Evolutionary conservation across 2,888 invertebrate genomes (phyloP).

Genomic region (Syrphus vitripennis): DNA sequence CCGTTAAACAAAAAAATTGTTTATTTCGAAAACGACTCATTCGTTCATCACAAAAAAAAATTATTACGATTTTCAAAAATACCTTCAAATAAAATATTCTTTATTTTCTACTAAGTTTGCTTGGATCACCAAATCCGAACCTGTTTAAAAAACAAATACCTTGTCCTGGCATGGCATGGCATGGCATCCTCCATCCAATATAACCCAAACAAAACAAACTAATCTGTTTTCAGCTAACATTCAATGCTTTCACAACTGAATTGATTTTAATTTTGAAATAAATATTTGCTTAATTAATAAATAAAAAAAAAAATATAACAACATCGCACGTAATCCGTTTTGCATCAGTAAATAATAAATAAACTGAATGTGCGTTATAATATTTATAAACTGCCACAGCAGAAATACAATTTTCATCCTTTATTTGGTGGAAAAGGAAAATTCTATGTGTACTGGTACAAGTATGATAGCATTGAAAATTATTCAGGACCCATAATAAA

Average conservation of each 20-base stretch:
- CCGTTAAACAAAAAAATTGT: no score
- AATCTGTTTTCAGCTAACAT: slow-evolving; percentile 41
- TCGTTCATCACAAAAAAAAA: no score
- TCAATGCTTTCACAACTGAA: slow-evolving; percentile 25
- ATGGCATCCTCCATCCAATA: no score
- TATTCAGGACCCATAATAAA: background rate
- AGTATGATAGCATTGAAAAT: background rate
- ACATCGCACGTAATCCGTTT: slow-evolving; percentile 24
- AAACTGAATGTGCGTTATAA: background rate
- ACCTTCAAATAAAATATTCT: no score
- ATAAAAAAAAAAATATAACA: background rate
- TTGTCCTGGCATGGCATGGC: background rate
- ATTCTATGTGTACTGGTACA: background rate
- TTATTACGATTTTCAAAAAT: no score
- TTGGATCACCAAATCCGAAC: background rate
- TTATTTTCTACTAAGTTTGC: background rate
- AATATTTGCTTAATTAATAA: slow-evolving; percentile 38
- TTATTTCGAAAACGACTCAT: no score
- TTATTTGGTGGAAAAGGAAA: background rate
- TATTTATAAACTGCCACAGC: background rate
- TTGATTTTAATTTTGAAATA: slow-evolving; percentile 35
- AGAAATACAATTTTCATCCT: background rate
- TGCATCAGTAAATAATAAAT: slow-evolving; percentile 33
- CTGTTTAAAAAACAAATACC: background rate
- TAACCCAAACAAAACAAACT: slow-evolving; percentile 15